Conservation (phyloP, 2,797 vertebrate species). For the Bradypus variegatus region DNA sequence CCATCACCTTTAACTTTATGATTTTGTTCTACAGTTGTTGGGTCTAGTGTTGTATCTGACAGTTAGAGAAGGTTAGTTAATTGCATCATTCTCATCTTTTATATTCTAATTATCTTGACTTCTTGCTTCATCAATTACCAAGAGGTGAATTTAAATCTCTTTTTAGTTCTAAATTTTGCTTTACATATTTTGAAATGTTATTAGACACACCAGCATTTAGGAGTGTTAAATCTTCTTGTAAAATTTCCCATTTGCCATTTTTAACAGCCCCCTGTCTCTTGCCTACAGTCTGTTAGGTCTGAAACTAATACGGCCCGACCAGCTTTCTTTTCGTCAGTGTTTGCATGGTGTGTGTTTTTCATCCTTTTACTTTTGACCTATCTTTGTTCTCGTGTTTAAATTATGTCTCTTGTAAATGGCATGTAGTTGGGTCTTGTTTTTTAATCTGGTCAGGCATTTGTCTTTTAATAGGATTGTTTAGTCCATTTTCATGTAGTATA, state of each 20-base stretch:
- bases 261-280: neutral
- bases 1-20: neutral
- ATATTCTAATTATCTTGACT: neutral
- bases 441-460: neutral
- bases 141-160: neutral
- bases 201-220: neutral
- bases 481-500: neutral
- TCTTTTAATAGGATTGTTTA: neutral
- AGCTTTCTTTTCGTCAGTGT: neutral
- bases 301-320: neutral
- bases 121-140: neutral
- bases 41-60: neutral
- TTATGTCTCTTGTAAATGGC: neutral
- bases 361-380: neutral
- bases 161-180: neutral
- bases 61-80: neutral
- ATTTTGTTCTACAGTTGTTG: neutral
- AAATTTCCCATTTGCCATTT: neutral
- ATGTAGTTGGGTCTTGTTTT: neutral
- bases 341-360: neutral
- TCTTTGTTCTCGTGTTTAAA: neutral
- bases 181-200: constrained; percentile 26
- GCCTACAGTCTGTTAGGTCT: neutral
- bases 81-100: neutral
- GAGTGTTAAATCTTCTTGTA: neutral